Percentiles rank a stretch among this genome's conserved stretches.
Conservation (phyloP, 1,140 invertebrate species). For the Saccostrea glomerata region DNA sequence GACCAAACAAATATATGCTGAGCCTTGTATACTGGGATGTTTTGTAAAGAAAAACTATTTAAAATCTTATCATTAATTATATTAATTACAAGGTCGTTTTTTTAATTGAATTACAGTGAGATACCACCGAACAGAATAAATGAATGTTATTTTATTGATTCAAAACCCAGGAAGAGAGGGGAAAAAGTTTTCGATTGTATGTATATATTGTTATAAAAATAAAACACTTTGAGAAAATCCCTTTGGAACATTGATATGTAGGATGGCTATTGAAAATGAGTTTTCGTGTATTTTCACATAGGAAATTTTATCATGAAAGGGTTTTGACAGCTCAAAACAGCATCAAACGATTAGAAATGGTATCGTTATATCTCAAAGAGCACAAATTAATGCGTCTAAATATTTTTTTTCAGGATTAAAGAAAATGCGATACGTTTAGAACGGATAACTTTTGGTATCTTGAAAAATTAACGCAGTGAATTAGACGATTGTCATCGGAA, state of each 20-base stretch:
- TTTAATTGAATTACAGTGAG: too few relatives aligned
- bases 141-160: too few relatives aligned
- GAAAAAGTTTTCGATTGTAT: too few relatives aligned
- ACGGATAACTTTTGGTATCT: constrained; percentile 12
- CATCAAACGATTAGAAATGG: constrained; percentile 2
- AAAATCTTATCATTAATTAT: too few relatives aligned
- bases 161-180: too few relatives aligned
- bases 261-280: not conserved
- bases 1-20: too few relatives aligned
- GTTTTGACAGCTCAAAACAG: not conserved
- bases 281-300: not conserved
- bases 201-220: too few relatives aligned
- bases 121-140: too few relatives aligned
- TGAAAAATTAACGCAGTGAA: not conserved
- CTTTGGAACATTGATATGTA: not conserved
- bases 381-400: not conserved
- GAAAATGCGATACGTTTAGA: not conserved
- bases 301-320: constrained; percentile 2
- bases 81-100: too few relatives aligned
- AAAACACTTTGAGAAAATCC: not conserved
- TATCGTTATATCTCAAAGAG: not conserved
- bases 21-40: too few relatives aligned
- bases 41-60: too few relatives aligned
- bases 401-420: not conserved
- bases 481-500: not conserved